Evolutionary conservation across 2,797 vertebrate genomes (phyloP).

Genomic region (Hozukius guyotensis): DNA sequence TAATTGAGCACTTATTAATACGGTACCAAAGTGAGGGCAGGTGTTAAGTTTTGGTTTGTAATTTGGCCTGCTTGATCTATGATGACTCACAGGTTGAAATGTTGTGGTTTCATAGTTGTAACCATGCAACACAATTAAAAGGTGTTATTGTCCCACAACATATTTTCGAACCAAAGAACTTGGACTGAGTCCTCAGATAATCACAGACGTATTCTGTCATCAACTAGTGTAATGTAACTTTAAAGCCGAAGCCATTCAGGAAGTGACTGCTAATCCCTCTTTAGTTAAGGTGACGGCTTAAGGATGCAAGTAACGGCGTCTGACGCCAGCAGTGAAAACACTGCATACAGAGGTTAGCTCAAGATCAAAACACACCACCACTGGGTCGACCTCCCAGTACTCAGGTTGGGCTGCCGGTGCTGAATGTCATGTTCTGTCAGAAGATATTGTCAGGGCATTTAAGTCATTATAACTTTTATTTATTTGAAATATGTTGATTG

Average conservation of each 20-base stretch:
- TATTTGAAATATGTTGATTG: background rate
- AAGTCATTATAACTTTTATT: background rate
- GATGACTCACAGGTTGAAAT: background rate
- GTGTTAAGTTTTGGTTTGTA: background rate
- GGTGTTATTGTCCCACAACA: background rate
- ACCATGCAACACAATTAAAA: background rate
- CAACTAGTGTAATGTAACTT: conserved; percentile 28
- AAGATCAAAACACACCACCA: conserved; percentile 11
- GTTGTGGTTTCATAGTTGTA: background rate
- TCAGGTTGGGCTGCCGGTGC: background rate
- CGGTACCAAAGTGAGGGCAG: background rate
- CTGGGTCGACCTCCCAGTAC: background rate
- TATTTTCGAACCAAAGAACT: background rate
- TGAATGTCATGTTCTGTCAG: background rate
- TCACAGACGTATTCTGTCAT: background rate
- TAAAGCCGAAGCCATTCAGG: conserved; percentile 56
- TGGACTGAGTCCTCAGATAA: background rate
- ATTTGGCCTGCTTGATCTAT: background rate
- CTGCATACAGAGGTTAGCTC: background rate
- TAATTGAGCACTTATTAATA: background rate
- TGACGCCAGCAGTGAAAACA: conserved; percentile 44
- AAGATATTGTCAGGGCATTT: background rate
- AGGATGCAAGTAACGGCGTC: conserved; percentile 53
- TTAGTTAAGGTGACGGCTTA: conserved; percentile 58
- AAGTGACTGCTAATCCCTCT: conserved; percentile 69